Evolutionary conservation across 2,113 vertebrate genomes (phyloP).

Genomic region (Echinops telfairi): DNA sequence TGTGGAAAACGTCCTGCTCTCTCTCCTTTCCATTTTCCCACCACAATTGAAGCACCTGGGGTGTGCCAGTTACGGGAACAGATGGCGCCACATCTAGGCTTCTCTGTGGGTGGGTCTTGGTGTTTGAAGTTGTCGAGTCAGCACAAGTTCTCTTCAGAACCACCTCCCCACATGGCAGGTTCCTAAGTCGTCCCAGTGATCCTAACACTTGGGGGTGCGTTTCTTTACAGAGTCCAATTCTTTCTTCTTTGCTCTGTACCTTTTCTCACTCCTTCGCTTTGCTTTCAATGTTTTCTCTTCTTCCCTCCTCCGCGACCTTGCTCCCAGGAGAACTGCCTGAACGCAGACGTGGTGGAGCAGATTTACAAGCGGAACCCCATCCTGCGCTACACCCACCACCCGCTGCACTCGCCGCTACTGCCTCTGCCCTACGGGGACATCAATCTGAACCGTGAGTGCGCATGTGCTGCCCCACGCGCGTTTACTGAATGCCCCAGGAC

Average conservation of each 20-base stretch:
- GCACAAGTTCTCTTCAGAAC: accelerated
- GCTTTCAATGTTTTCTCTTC: too few relatives aligned
- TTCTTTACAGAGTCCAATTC: too few relatives aligned
- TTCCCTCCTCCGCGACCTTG: background rate
- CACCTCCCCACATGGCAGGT: accelerated
- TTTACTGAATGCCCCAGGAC: too few relatives aligned
- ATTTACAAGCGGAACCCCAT: conserved; percentile 98
- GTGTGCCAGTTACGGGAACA: accelerated
- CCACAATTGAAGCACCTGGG: background rate
- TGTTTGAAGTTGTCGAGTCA: background rate
- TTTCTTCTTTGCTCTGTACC: background rate
- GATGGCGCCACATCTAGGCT: background rate
- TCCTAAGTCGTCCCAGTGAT: accelerated
- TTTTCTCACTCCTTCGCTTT: background rate
- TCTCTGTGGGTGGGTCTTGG: background rate
- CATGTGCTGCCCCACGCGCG: too few relatives aligned
- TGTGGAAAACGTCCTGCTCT: too few relatives aligned
- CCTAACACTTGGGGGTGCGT: too few relatives aligned
- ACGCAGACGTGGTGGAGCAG: conserved; percentile 96
- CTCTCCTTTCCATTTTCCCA: background rate
- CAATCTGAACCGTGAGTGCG: conserved; percentile 90
- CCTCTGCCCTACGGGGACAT: conserved; percentile 98
- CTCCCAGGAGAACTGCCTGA: conserved; percentile 96
- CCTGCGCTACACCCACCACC: conserved; percentile 96
- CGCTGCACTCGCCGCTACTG: conserved; percentile 94